Evolutionary conservation across 2,113 vertebrate species (phyloP).

Genomic region (human): DNA sequence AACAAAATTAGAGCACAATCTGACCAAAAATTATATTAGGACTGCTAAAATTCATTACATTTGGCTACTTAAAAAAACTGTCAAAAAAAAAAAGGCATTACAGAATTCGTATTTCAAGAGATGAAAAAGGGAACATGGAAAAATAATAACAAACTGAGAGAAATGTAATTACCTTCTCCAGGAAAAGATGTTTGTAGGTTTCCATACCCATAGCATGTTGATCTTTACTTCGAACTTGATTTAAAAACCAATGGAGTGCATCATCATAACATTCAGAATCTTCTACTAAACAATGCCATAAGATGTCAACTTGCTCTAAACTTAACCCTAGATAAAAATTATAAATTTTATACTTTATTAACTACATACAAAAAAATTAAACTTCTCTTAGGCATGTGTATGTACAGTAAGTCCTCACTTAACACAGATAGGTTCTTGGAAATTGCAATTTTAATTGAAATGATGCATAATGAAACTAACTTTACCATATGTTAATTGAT

Average conservation of each 20-base stretch:
- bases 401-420: not conserved
- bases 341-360: conserved; percentile 6
- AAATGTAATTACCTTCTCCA: conserved; percentile 93
- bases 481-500: not conserved
- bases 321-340: conserved; percentile 89
- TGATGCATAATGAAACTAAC: not conserved
- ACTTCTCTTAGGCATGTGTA: not conserved
- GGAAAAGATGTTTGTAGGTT: conserved; percentile 98
- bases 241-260: conserved; percentile 98
- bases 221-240: conserved; percentile 99
- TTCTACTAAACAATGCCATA: conserved; percentile 99
- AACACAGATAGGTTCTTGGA: not conserved
- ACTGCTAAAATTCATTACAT: not conserved
- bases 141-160: not conserved
- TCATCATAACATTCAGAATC: conserved; percentile 98
- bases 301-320: conserved; percentile 98
- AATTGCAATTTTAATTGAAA: not conserved
- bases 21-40: not conserved
- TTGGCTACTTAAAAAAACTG: not conserved
- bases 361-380: not conserved
- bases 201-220: conserved; percentile 99
- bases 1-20: conserved; percentile 31
- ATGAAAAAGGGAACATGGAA: not conserved
- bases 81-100: not conserved
- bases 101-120: not conserved